Evolutionary conservation across 2,113 vertebrate genomes (phyloP).

Genomic region (Nesospiza acunhae): DNA sequence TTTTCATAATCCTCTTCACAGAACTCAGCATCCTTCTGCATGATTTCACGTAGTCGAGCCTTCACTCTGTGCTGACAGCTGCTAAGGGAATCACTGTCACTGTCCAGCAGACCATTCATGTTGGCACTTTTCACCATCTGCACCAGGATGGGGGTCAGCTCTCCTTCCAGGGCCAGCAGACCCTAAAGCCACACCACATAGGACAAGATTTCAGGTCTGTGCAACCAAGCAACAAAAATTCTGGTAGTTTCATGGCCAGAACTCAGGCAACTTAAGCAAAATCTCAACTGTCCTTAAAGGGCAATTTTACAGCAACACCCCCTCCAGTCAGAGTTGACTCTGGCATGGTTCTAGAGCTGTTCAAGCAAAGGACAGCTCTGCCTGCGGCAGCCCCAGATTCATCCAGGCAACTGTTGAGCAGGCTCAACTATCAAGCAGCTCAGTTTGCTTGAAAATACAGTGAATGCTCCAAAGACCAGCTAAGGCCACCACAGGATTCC

Average conservation of each 20-base stretch:
- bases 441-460: neutral
- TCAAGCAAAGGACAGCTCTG: neutral
- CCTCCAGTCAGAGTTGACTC: neutral
- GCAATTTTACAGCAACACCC: neutral
- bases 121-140: constrained; percentile 99
- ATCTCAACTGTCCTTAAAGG: neutral
- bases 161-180: constrained; percentile 92
- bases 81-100: constrained; percentile 92
- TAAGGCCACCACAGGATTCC: neutral
- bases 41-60: constrained; percentile 90
- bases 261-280: neutral
- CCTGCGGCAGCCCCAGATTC: neutral
- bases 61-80: constrained; percentile 96
- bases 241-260: neutral
- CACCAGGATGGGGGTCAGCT: constrained; percentile 96
- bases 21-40: constrained; percentile 91
- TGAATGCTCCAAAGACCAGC: neutral
- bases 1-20: constrained; percentile 87
- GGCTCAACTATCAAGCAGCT: neutral
- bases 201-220: neutral
- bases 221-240: neutral
- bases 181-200: constrained; percentile 77
- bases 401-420: neutral
- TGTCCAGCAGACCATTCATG: constrained; percentile 98
- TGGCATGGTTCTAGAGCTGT: neutral